Conservation (phyloP, 2,797 vertebrate genomes). For the Syndactyla subalaris region DNA sequence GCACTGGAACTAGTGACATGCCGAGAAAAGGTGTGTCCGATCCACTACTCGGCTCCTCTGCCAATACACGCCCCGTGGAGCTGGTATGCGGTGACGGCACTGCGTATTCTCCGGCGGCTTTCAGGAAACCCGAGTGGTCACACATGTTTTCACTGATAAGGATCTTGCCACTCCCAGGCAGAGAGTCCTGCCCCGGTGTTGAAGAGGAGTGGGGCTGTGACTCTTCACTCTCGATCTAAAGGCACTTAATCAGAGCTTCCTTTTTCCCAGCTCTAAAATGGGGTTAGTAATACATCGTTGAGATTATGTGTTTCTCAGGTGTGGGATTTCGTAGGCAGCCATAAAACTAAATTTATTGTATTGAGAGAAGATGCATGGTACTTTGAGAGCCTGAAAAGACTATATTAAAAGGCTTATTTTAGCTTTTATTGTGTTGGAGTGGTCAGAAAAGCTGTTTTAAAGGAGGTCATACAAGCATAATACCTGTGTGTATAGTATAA, state of each 20-base stretch:
- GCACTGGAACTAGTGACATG: neutral
- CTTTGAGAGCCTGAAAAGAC: neutral
- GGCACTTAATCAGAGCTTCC: neutral
- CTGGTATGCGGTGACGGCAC: neutral
- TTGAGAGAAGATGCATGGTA: neutral
- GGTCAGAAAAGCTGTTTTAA: neutral
- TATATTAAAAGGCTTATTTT: neutral
- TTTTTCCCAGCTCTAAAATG: conserved; percentile 11
- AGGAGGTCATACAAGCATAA: neutral
- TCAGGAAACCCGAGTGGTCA: neutral
- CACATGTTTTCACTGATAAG: neutral
- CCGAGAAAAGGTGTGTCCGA: conserved; percentile 44
- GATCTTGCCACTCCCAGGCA: neutral
- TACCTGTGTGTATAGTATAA: neutral
- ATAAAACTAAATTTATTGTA: neutral
- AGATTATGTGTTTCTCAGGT: neutral
- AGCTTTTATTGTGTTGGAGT: neutral
- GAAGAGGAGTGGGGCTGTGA: neutral
- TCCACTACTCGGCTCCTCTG: neutral
- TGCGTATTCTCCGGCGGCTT: neutral
- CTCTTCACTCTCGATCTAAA: neutral
- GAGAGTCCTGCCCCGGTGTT: neutral
- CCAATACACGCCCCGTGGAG: neutral
- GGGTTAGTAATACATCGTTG: neutral
- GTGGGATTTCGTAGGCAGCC: neutral